Evolutionary conservation across 1,140 invertebrate genomes (phyloP).

Genomic region (Copidosoma floridanum): DNA sequence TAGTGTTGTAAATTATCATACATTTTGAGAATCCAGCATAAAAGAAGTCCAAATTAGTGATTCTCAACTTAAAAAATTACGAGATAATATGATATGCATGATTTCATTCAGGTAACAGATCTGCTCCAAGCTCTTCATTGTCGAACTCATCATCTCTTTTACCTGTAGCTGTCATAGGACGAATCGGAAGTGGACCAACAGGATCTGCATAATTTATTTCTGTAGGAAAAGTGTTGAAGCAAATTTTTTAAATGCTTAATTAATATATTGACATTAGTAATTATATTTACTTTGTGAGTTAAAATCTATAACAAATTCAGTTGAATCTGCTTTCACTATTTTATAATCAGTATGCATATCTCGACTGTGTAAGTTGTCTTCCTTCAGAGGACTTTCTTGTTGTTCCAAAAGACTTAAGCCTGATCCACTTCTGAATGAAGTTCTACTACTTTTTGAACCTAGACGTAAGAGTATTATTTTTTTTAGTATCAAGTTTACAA

Average conservation of each 20-base stretch:
- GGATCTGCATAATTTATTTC: constrained; percentile 73
- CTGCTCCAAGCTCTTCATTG: constrained; percentile 78
- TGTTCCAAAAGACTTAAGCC: constrained; percentile 58
- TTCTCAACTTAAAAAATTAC: no score
- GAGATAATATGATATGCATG: background rate
- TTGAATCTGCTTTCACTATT: constrained; percentile 29
- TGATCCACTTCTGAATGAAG: constrained; percentile 60
- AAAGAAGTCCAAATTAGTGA: no score
- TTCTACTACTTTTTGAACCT: constrained; percentile 59
- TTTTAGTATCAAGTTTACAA: no score
- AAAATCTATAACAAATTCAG: constrained; percentile 33
- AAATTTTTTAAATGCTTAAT: background rate
- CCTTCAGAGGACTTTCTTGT: constrained; percentile 42
- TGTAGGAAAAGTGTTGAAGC: constrained; percentile 41
- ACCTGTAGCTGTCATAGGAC: constrained; percentile 74
- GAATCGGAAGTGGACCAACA: constrained; percentile 68
- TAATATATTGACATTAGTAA: no score
- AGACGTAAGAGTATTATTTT: no score
- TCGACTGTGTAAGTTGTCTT: constrained; percentile 40
- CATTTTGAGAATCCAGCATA: no score
- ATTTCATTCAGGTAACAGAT: constrained; percentile 73
- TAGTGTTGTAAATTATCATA: no score
- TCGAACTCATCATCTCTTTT: constrained; percentile 76
- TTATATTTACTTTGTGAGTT: constrained; percentile 31
- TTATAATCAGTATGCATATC: constrained; percentile 30